Percentiles rank a stretch among this genome's conserved stretches.
Evolutionary conservation across 2,888 invertebrate genomes (phyloP).

Genomic region (Tubiluchus corallicola): DNA sequence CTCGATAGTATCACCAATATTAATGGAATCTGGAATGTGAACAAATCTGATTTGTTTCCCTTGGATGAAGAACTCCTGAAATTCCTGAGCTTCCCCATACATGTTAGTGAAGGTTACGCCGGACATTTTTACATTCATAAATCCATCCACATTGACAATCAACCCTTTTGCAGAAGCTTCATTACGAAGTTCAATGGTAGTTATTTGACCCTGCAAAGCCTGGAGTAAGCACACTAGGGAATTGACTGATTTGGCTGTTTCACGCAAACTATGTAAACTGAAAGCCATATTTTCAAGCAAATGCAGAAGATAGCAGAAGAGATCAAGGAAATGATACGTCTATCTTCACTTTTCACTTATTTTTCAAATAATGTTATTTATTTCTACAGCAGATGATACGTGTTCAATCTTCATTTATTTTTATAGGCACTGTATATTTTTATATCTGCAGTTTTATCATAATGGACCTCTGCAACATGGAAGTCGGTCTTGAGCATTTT

Average conservation of each 20-base stretch:
- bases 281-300: background rate
- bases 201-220: conserved; percentile 18
- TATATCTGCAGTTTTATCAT: conserved; percentile 20
- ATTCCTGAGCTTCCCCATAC: background rate
- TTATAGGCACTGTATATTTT: conserved; percentile 16
- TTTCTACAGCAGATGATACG: no score
- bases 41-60: conserved; percentile 23
- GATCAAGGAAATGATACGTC: no score
- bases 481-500: conserved; percentile 17
- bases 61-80: conserved; percentile 18
- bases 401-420: no score
- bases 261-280: conserved; percentile 9
- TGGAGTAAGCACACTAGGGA: conserved; percentile 20
- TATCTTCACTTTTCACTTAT: no score
- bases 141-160: conserved; percentile 18
- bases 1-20: conserved; percentile 15
- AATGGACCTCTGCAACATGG: conserved; percentile 16
- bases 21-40: conserved; percentile 24
- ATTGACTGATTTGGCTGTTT: conserved; percentile 17
- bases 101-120: conserved; percentile 16
- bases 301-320: no score
- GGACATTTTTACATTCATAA: conserved; percentile 19
- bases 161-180: conserved; percentile 18
- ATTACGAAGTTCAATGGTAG: conserved; percentile 22
- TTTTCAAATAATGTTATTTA: no score